These are phyloP conservation scores for Otus scops DNA, from an alignment of 2,797 vertebrate species.

Conservation along the genomic window DNA sequence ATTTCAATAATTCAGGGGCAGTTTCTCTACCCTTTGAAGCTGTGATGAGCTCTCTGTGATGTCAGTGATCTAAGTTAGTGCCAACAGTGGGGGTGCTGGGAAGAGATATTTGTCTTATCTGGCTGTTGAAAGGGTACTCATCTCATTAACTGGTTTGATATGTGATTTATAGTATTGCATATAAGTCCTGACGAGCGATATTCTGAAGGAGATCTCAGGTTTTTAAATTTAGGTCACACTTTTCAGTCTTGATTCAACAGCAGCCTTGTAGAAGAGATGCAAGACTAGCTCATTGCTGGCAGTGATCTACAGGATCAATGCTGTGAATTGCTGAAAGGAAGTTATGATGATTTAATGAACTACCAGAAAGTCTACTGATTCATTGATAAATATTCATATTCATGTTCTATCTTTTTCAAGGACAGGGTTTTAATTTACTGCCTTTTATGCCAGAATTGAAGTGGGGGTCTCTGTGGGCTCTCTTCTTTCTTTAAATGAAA, in stretches of 20 bases:
- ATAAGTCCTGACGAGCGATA: neutral
- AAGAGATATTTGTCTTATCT: neutral
- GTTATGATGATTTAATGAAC: neutral
- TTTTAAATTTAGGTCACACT: neutral
- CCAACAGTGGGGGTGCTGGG: neutral
- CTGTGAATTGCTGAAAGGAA: neutral
- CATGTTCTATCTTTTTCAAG: neutral
- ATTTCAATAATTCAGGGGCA: neutral
- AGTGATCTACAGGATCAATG: neutral
- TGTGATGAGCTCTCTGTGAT: neutral
- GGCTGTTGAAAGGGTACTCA: neutral
- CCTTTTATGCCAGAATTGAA: neutral
- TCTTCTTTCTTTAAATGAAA: neutral
- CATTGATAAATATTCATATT: neutral
- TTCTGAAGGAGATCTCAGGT: neutral
- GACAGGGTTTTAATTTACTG: neutral
- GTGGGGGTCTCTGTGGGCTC: neutral
- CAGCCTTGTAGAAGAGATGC: neutral
- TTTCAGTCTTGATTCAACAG: neutral
- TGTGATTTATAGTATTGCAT: neutral
- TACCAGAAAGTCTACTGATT: neutral
- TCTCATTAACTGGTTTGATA: neutral
- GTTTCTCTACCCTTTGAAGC: conserved; percentile 3
- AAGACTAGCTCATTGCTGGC: neutral
- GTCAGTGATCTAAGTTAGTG: neutral